A percentile compares a stretch with the other conserved stretches of the same genome.
These are phyloP conservation scores for Poecilia picta DNA, from an alignment of 2,797 vertebrate genomes.

Conservation along the genomic window DNA sequence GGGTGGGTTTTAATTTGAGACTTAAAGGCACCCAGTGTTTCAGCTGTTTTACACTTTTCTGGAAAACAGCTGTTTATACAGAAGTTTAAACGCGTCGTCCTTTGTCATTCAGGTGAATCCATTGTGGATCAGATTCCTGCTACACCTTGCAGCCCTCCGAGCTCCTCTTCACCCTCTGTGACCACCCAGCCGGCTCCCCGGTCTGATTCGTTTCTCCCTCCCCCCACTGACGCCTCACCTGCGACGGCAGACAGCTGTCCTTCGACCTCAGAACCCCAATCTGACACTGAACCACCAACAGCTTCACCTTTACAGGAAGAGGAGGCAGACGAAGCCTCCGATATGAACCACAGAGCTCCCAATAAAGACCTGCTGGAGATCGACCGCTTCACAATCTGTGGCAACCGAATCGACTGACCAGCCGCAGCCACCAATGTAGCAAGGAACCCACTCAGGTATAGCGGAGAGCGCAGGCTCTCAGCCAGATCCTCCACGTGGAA, in stretches of 20 bases:
- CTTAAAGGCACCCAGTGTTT: no score
- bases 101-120: conserved; percentile 68
- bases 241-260: conserved; percentile 56
- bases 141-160: conserved; percentile 30
- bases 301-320: conserved; percentile 63
- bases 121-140: conserved; percentile 72
- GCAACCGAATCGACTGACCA: conserved; percentile 93
- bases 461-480: conserved; percentile 13
- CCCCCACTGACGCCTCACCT: conserved; percentile 56
- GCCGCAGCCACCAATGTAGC: conserved; percentile 38
- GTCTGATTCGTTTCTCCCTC: conserved; percentile 76
- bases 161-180: conserved; percentile 72
- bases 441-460: conserved; percentile 72
- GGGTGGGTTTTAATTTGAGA: no score
- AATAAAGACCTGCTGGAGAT: conserved; percentile 96
- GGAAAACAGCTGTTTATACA: no score
- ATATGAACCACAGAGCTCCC: conserved; percentile 85
- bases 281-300: conserved; percentile 38
- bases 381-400: conserved; percentile 98
- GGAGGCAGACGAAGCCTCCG: conserved; percentile 74
- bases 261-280: conserved; percentile 42
- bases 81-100: neutral
- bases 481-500: conserved; percentile 54
- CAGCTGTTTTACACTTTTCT: no score
- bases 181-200: conserved; percentile 86